These are phyloP conservation scores for Liopterus haemorrhoidalis DNA, from an alignment of 2,888 invertebrate species.

Conservation along the genomic window DNA sequence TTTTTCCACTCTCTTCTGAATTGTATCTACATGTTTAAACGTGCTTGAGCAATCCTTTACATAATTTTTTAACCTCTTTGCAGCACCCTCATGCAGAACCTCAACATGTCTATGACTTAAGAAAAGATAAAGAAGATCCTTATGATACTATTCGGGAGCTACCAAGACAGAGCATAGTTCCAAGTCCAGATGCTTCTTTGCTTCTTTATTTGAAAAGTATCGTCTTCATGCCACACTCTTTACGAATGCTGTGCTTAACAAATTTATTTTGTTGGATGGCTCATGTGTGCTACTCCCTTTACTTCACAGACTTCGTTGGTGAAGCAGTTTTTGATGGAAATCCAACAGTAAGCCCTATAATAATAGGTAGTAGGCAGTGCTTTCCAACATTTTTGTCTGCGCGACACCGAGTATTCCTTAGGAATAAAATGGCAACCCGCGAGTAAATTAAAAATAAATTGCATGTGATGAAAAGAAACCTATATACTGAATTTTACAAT, in stretches of 20 bases:
- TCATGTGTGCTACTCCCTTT: slow-evolving; percentile 91
- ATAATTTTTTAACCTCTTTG: too few species aligned
- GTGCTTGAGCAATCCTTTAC: too few species aligned
- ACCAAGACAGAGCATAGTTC: slow-evolving; percentile 35
- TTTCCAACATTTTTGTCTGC: slow-evolving; percentile 3
- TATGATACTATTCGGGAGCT: too few species aligned
- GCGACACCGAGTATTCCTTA: background rate
- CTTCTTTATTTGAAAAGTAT: slow-evolving; percentile 83
- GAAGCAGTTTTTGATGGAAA: slow-evolving; percentile 84
- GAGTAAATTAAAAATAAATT: too few species aligned
- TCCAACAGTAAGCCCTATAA: slow-evolving; percentile 58
- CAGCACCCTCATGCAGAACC: too few species aligned
- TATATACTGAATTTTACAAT: too few species aligned
- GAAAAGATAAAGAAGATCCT: too few species aligned
- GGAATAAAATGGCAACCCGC: too few species aligned
- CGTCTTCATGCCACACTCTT: slow-evolving; percentile 82
- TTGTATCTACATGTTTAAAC: too few species aligned
- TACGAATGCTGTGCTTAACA: slow-evolving; percentile 81
- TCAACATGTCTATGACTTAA: too few species aligned
- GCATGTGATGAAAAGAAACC: background rate
- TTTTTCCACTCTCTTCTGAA: too few species aligned
- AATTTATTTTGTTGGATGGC: slow-evolving; percentile 99
- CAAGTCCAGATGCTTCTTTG: slow-evolving; percentile 50
- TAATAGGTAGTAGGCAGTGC: slow-evolving; percentile 4
- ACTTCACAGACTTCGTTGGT: slow-evolving; percentile 94